Evolutionary conservation across 2,113 vertebrate species (phyloP).

Genomic region (Cricetomys ansorgei): DNA sequence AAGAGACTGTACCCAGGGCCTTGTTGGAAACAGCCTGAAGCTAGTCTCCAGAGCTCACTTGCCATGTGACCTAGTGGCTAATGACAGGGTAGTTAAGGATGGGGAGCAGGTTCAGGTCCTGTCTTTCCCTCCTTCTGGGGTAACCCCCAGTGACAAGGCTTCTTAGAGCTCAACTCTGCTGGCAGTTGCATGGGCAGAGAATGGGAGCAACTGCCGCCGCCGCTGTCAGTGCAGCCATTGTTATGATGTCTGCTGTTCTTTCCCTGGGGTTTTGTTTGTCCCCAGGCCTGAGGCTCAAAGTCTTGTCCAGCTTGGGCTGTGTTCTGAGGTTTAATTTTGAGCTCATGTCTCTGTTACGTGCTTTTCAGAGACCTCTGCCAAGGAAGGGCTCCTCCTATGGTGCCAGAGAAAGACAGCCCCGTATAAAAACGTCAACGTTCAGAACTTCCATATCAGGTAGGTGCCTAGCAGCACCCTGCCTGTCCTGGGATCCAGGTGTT

Average conservation of each 20-base stretch:
- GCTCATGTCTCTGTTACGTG: background rate
- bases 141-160: background rate
- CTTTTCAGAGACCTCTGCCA: conserved; percentile 94
- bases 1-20: background rate
- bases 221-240: background rate
- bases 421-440: conserved; percentile 98
- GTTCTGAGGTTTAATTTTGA: background rate
- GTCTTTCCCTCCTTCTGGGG: background rate
- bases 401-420: conserved; percentile 98
- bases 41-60: background rate
- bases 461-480: accelerated
- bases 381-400: conserved; percentile 96
- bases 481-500: no score
- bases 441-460: conserved; percentile 98
- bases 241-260: background rate
- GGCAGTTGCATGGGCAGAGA: background rate
- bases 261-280: background rate
- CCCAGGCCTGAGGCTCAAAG: background rate
- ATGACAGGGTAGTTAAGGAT: background rate
- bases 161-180: background rate
- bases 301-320: background rate
- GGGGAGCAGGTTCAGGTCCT: background rate
- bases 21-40: background rate
- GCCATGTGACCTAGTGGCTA: background rate
- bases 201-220: accelerated